Evolutionary conservation across 2,113 vertebrate genomes (phyloP).

Genomic region (Phyllostomus discolor): DNA sequence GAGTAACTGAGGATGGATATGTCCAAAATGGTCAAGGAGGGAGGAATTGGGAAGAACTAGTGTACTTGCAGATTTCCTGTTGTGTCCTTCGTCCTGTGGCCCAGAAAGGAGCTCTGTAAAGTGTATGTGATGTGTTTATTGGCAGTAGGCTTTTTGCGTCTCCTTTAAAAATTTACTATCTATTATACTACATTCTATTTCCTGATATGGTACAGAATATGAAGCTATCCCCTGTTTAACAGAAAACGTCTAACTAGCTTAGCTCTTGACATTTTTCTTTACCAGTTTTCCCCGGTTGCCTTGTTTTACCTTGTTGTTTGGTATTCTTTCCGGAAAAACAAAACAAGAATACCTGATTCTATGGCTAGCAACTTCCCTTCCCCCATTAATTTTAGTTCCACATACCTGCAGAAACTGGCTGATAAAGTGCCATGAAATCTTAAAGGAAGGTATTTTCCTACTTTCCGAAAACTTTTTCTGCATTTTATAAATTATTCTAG

Average conservation of each 20-base stretch:
- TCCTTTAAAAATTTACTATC: not conserved
- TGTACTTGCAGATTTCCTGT: not conserved
- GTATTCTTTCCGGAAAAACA: not conserved
- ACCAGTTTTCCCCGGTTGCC: not conserved
- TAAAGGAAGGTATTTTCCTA: not conserved
- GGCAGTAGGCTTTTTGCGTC: not conserved
- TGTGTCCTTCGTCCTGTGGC: not conserved
- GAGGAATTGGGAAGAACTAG: not conserved
- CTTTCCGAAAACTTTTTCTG: not conserved
- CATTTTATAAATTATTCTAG: not conserved
- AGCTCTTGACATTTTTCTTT: not conserved
- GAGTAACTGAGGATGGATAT: not conserved
- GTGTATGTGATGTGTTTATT: not conserved
- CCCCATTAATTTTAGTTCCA: not conserved
- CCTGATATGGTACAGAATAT: not conserved
- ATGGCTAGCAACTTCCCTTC: not conserved
- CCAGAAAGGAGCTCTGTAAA: not conserved
- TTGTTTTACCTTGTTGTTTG: not conserved
- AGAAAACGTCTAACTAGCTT: not conserved
- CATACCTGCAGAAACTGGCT: not conserved
- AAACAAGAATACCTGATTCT: not conserved
- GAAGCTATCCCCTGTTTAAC: not conserved
- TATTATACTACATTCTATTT: not conserved
- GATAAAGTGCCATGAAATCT: not conserved
- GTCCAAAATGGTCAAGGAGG: not conserved